These are phyloP conservation scores for Atta texana DNA, from an alignment of 1,140 invertebrate genomes.

Conservation along the genomic window DNA sequence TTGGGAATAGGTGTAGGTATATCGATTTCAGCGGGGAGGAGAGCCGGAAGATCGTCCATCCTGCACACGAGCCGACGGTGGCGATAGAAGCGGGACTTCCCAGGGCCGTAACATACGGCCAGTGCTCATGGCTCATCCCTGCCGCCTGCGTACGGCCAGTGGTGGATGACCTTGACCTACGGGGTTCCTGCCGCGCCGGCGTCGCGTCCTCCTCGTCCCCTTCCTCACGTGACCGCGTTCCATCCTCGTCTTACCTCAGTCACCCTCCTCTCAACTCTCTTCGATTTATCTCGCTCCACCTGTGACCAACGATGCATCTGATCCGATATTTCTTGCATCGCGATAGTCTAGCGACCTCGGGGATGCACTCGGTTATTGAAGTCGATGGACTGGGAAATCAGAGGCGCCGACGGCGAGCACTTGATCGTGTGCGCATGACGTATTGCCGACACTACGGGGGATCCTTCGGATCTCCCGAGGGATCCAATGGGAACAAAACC, in stretches of 20 bases:
- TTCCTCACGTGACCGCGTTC: conserved; percentile 26
- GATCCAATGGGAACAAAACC: neutral
- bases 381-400: conserved; percentile 32
- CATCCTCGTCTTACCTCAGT: conserved; percentile 8
- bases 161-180: conserved; percentile 83
- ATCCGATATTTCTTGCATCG: conserved; percentile 8
- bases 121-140: neutral
- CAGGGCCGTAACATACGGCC: conserved; percentile 73
- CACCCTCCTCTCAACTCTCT: neutral
- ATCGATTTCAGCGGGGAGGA: conserved; percentile 85
- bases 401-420: too few species aligned
- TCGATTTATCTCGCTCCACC: conserved; percentile 49
- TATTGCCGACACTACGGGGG: neutral
- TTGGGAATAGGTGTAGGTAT: conserved; percentile 81
- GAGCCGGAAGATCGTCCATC: conserved; percentile 79
- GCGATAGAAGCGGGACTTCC: conserved; percentile 57
- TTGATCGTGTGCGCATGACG: neutral
- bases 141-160: conserved; percentile 75
- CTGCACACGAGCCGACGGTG: conserved; percentile 78
- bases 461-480: neutral
- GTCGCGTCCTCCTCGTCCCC: conserved; percentile 79
- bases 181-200: conserved; percentile 83
- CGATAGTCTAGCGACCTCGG: conserved; percentile 35
- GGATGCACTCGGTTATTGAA: neutral
- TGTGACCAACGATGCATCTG: conserved; percentile 9